Conservation (phyloP, 2,797 vertebrate genomes). For the Vipera ursinii region DNA sequence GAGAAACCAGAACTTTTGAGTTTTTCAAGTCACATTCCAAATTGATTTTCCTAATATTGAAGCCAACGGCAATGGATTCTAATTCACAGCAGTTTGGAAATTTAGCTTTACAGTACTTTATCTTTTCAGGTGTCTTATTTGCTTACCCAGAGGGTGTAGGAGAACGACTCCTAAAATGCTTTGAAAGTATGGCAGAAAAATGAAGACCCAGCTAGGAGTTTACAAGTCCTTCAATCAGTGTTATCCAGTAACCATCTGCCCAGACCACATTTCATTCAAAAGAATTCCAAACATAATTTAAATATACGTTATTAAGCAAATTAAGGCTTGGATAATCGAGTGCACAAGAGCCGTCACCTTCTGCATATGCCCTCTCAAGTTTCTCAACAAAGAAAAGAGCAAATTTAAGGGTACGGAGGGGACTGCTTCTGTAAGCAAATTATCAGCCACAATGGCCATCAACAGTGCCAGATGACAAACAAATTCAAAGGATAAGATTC, state of each 20-base stretch:
- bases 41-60: background rate
- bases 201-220: background rate
- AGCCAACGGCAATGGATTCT: background rate
- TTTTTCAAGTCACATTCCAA: background rate
- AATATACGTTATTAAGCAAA: background rate
- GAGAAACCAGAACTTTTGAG: accelerated
- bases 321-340: background rate
- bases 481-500: background rate
- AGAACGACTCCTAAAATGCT: background rate
- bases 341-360: background rate
- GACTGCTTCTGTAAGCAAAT: background rate
- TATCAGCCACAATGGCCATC: background rate
- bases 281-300: background rate
- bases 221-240: background rate
- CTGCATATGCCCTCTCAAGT: background rate
- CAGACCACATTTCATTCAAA: background rate
- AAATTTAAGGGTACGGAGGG: background rate
- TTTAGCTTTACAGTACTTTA: background rate
- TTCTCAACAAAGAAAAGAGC: background rate
- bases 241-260: background rate
- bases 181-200: background rate
- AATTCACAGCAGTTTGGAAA: accelerated
- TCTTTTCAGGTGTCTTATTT: background rate
- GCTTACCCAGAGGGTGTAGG: background rate
- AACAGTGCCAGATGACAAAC: background rate